Percentiles rank a stretch among this genome's conserved stretches.
These are phyloP conservation scores for Torymus auratus DNA, from an alignment of 2,888 invertebrate genomes.

Conservation along the genomic window DNA sequence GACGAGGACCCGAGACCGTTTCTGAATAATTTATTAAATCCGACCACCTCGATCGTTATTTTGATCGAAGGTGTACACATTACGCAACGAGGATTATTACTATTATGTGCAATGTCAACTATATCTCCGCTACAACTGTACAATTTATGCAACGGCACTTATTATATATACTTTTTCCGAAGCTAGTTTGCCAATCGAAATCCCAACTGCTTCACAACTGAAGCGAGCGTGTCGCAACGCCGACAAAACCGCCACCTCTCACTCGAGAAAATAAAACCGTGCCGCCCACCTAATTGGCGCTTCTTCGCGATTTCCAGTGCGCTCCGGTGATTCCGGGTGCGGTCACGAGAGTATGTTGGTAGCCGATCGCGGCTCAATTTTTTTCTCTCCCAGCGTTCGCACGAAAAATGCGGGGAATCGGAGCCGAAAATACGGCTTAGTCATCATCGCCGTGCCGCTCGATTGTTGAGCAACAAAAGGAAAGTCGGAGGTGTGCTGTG, in stretches of 20 bases:
- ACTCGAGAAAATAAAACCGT: conserved; percentile 49
- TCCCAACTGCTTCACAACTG: too few species aligned
- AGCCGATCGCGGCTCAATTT: conserved; percentile 30
- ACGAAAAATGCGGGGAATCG: background rate
- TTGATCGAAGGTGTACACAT: background rate
- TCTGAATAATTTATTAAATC: too few species aligned
- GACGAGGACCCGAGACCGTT: too few species aligned
- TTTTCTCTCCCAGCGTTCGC: conserved; percentile 24
- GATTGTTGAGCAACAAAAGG: background rate
- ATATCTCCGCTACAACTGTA: too few species aligned
- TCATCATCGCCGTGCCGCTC: conserved; percentile 42
- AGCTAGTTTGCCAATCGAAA: background rate
- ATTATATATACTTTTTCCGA: too few species aligned
- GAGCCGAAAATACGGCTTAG: conserved; percentile 45
- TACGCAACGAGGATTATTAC: too few species aligned
- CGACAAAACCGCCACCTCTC: background rate
- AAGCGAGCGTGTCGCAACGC: conserved; percentile 23
- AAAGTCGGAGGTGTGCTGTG: background rate
- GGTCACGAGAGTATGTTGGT: conserved; percentile 65
- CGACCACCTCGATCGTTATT: background rate
- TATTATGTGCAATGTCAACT: too few species aligned
- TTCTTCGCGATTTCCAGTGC: conserved; percentile 69
- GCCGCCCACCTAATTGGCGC: conserved; percentile 68
- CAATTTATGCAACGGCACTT: too few species aligned
- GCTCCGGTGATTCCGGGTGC: conserved; percentile 71